Evolutionary conservation across 1,140 invertebrate genomes (phyloP).

Genomic region (Lysiphlebus fabarum): DNA sequence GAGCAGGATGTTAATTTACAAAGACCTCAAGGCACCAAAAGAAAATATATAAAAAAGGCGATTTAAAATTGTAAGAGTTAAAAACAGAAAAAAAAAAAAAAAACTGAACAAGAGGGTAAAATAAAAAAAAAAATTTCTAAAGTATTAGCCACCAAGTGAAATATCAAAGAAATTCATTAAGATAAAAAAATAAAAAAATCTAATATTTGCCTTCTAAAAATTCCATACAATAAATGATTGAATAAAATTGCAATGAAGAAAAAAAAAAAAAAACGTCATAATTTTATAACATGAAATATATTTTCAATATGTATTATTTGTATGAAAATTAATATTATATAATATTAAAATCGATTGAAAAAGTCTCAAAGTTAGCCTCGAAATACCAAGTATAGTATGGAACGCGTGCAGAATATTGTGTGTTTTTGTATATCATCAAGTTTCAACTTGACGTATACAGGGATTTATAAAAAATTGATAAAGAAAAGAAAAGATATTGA

Average conservation of each 20-base stretch:
- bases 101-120: neutral
- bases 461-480: slow-evolving; percentile 15
- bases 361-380: neutral
- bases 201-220: no score
- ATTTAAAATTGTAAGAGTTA: neutral
- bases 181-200: no score
- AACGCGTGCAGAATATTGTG: slow-evolving; percentile 4
- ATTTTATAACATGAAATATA: no score
- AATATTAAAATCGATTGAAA: slow-evolving; percentile 5
- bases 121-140: neutral
- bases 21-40: neutral
- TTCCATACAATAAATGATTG: no score
- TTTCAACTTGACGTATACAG: neutral
- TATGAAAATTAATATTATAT: no score
- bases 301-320: no score
- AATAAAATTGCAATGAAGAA: no score
- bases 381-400: neutral
- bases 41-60: neutral
- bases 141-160: slow-evolving; percentile 11
- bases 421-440: no score
- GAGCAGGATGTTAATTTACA: slow-evolving; percentile 22
- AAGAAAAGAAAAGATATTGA: slow-evolving; percentile 9
- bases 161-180: slow-evolving; percentile 4
- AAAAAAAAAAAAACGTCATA: no score
- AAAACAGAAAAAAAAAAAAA: slow-evolving; percentile 13